Conservation (phyloP, 2,888 invertebrate species). For the Plagodis dolabraria region DNA sequence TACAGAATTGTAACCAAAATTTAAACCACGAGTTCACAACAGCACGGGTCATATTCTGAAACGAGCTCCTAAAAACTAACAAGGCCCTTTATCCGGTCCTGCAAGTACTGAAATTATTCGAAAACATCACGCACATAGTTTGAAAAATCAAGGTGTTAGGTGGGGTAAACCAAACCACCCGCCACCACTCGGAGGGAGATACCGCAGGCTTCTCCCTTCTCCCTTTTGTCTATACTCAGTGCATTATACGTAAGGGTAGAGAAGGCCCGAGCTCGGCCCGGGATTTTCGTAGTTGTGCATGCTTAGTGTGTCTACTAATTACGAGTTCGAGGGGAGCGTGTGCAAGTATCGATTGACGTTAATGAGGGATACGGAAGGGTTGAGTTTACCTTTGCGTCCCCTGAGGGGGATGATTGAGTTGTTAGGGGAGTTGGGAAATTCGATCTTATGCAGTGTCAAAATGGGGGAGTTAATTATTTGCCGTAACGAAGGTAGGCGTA, state of each 20-base stretch:
- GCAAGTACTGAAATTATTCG: conserved; percentile 33
- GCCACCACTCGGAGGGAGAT: conserved; percentile 13
- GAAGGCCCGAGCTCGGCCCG: conserved; percentile 56
- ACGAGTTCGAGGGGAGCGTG: conserved; percentile 25
- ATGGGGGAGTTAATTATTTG: conserved; percentile 31
- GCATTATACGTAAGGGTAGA: conserved; percentile 63
- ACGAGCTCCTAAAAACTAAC: conserved; percentile 31
- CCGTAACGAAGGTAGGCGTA: conserved; percentile 21
- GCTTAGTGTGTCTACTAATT: conserved; percentile 62
- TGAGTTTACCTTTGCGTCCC: conserved; percentile 62
- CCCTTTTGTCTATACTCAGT: conserved; percentile 68
- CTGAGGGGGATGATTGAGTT: conserved; percentile 55
- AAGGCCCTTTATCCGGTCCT: conserved; percentile 23
- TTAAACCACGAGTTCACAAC: conserved; percentile 8
- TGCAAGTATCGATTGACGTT: conserved; percentile 58
- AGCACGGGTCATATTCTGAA: conserved; percentile 21
- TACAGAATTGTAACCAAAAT: conserved; percentile 13
- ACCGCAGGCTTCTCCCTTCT: conserved; percentile 39
- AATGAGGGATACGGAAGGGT: conserved; percentile 59
- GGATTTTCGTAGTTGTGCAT: conserved; percentile 76
- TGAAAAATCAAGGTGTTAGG: conserved; percentile 73
- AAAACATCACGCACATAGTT: conserved; percentile 53
- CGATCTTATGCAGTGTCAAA: conserved; percentile 51
- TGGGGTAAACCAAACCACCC: conserved; percentile 46
- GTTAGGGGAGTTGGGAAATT: conserved; percentile 55